Evolutionary conservation across 2,888 invertebrate species (phyloP).

Genomic region (Baccha elongata): DNA sequence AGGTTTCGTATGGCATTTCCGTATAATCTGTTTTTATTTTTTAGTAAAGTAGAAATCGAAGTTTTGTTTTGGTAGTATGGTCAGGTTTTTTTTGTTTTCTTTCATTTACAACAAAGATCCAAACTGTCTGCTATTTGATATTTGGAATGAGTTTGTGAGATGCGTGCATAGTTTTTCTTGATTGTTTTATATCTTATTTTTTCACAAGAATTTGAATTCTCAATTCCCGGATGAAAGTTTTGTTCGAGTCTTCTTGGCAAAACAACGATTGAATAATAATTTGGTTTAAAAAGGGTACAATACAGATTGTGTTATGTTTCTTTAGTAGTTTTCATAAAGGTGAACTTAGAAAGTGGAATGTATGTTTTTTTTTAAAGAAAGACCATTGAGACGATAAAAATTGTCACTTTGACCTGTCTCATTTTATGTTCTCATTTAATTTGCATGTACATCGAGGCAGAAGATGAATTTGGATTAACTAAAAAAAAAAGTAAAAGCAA

Average conservation of each 20-base stretch:
- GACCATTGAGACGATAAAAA: slow-evolving; percentile 44
- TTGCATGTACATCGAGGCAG: neutral
- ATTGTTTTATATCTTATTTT: slow-evolving; percentile 40
- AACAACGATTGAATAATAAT: slow-evolving; percentile 69
- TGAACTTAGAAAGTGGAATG: slow-evolving; percentile 69
- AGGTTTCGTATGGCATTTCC: slow-evolving; percentile 33
- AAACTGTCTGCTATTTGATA: slow-evolving; percentile 47
- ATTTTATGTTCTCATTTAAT: neutral
- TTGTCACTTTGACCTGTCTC: slow-evolving; percentile 5
- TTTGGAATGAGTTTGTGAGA: slow-evolving; percentile 48
- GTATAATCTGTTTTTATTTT: slow-evolving; percentile 18
- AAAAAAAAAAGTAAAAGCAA: slow-evolving; percentile 4
- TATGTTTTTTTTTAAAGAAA: slow-evolving; percentile 32
- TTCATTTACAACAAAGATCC: slow-evolving; percentile 65
- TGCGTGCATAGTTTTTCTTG: slow-evolving; percentile 59
- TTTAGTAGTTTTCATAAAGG: slow-evolving; percentile 58
- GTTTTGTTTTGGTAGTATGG: slow-evolving; percentile 62
- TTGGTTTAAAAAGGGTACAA: slow-evolving; percentile 26
- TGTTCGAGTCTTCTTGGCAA: slow-evolving; percentile 37
- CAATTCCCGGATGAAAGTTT: slow-evolving; percentile 66
- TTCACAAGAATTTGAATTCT: slow-evolving; percentile 61
- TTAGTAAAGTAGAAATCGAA: slow-evolving; percentile 65
- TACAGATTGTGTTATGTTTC: neutral
- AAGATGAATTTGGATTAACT: neutral
- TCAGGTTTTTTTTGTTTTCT: slow-evolving; percentile 73